Evolutionary conservation across 2,888 invertebrate genomes (phyloP).

Genomic region (Yponomeuta sedellus): DNA sequence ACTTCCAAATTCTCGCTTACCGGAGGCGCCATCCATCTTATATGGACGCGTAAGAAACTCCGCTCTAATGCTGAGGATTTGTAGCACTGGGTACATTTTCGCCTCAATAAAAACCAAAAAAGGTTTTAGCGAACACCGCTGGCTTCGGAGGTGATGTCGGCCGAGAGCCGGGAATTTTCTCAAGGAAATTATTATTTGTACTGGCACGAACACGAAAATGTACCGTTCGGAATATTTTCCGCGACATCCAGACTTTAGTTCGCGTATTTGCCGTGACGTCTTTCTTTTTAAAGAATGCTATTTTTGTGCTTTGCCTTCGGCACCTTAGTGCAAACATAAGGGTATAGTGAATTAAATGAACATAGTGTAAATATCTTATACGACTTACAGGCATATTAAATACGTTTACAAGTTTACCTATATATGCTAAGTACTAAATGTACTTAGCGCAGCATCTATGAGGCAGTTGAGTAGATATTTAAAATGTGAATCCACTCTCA

Average conservation of each 20-base stretch:
- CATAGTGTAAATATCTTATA: too few species aligned
- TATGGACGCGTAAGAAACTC: constrained; percentile 27
- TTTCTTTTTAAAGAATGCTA: not conserved
- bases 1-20: not conserved
- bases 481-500: too few species aligned
- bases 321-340: too few species aligned
- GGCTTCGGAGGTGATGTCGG: constrained; percentile 16
- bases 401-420: too few species aligned
- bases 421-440: too few species aligned
- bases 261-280: not conserved
- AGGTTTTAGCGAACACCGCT: constrained; percentile 24
- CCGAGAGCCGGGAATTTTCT: constrained; percentile 3
- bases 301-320: not conserved
- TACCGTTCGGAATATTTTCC: not conserved
- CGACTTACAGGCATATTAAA: too few species aligned
- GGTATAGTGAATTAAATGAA: too few species aligned
- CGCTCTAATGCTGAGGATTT: constrained; percentile 28
- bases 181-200: constrained; percentile 13
- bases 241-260: not conserved
- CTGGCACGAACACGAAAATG: constrained; percentile 4
- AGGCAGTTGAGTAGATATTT: too few species aligned
- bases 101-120: constrained; percentile 26
- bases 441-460: too few species aligned
- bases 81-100: constrained; percentile 23
- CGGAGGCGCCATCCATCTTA: constrained; percentile 17